A percentile compares a stretch with the other conserved stretches of the same genome.
phyloP scores from a whole-genome alignment of 2,888 invertebrate genomes.

The Eilema sororculum region DNA sequence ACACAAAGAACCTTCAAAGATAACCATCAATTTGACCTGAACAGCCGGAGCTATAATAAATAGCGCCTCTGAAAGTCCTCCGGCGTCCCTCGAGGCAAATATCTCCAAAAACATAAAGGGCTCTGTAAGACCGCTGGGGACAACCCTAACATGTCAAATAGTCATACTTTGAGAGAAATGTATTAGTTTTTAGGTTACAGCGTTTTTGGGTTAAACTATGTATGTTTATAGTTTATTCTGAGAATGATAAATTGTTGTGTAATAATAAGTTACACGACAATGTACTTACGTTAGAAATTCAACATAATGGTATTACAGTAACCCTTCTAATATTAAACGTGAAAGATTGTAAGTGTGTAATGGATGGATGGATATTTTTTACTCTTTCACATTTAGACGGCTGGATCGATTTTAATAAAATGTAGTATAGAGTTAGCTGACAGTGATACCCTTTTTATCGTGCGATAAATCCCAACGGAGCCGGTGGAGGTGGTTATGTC shows the following conservation, averaged over 20 bases:
- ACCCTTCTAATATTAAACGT: no score
- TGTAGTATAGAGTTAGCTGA: no score
- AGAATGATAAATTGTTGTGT: conserved; percentile 1
- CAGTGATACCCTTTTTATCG: no score
- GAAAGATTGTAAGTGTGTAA: no score
- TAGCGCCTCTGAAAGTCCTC: conserved; percentile 47
- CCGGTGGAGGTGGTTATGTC: no score
- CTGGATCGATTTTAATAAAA: no score
- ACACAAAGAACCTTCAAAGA: conserved; percentile 24
- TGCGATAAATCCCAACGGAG: no score
- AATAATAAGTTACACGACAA: background rate
- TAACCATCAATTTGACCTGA: conserved; percentile 44
- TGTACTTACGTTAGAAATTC: background rate
- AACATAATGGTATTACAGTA: no score
- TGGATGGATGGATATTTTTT: no score
- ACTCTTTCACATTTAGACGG: no score
- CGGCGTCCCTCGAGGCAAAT: conserved; percentile 43
- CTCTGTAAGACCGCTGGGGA: conserved; percentile 41
- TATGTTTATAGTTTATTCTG: conserved; percentile 32
- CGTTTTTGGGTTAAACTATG: conserved; percentile 39
- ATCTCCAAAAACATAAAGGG: conserved; percentile 54
- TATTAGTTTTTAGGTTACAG: conserved; percentile 39
- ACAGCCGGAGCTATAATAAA: conserved; percentile 47
- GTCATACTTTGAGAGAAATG: conserved; percentile 45
- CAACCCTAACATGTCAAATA: conserved; percentile 50